Evolutionary conservation across 2,888 invertebrate genomes (phyloP), one percentile per base, ranked within the genome.

Genomic region (Stramonita haemastoma): DNA sequence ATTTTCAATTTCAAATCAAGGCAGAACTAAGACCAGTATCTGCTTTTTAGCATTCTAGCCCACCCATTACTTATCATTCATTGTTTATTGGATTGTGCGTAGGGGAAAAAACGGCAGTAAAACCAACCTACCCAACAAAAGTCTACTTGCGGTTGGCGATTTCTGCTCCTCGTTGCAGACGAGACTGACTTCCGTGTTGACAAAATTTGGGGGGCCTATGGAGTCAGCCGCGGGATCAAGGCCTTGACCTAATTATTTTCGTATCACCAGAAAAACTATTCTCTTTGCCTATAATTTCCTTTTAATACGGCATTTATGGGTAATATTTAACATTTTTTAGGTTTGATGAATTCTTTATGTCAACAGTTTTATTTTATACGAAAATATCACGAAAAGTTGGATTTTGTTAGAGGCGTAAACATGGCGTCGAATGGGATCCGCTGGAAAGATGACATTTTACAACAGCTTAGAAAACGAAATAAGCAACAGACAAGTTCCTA

Each of bases 381-480:
- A 81, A 89, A 84, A 46, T 83, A 70, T 26, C 13, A 17, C 13
- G 13, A 46, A 77, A 15, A 46, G 29, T n/a, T 87, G 87, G 46
- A 84, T 81, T 86, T 86, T 73, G 46, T 81, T 36, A 77, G 89
- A 85, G 87, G 86, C 87, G 79, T 89, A 87, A 92, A 91, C 89
- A 92, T 93, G 93, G 92, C 92, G 90, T 89, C 91, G 66, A 89
- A 86, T 46, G 86, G 87, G 66, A 88, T 60, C 46, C 89, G 91
- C 29, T 94, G 94, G 94, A 94, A 93, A 90, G 91, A 92, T 73
- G 90, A 91, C 56, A 91, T 95, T 85, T 90, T 93, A 34, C 89
- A 92, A 36, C 92, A 92, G 57, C 90, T 94, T 29, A 93, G 93
- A 91, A 86, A 91, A 32, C 91, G 95, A 81, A 94, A 95, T 90